Percentiles rank a stretch among this genome's conserved stretches.
Evolutionary conservation across 2,113 vertebrate genomes (phyloP).

Genomic region (Sus scrofa): T2T-Sscrofa CM000826.6:116100001-116100500

Average conservation of each 20-base stretch:
- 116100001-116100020: background rate
- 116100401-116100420: background rate
- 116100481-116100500: background rate
- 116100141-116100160: background rate
- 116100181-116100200: slow-evolving; percentile 21
- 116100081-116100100: background rate
- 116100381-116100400: background rate
- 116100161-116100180: background rate
- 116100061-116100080: background rate
- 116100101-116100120: background rate
- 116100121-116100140: background rate
- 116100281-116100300: background rate
- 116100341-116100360: background rate
- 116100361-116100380: background rate
- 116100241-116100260: background rate
- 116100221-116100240: background rate
- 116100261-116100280: background rate
- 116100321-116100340: background rate
- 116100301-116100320: background rate
- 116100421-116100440: background rate
- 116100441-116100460: background rate
- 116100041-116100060: background rate
- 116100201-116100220: background rate
- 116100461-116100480: background rate
- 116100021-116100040: background rate